Base-by-base conservation (phyloP, 2,113 vertebrate species). In the Xenus cinereus region DNA sequence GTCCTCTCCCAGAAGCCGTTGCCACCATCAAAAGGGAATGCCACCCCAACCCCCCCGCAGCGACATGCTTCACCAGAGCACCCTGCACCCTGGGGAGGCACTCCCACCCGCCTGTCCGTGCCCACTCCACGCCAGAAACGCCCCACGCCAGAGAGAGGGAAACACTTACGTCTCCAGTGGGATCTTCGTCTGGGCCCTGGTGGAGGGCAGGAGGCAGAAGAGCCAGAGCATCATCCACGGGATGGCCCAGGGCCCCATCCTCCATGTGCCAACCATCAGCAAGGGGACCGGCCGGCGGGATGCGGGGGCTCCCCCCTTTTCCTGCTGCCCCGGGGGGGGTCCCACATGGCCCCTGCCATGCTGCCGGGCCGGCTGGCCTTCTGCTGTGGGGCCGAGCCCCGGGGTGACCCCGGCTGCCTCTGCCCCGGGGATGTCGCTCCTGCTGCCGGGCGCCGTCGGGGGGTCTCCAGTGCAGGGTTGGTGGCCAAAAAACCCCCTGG, bases 161-260 rank as follows among this genome's bases (percentile, higher is more conserved):
- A 75, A 78, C 86, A 98, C 99, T 99, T 97, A 99, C 99, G 97
- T 99, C 96, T 99, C 99, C 90, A 98, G 98, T 13, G 99, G 97
- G 96, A 99, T 98, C 98, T 96, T 98, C 81, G 97, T 98, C 98
- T 99, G 99, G 24, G 98, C 98, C 57, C 94, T 68, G 2, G 97
- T 82, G 8, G 95, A 84, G 66, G 97, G 90, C 96, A 97, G 96
- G 62, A 98, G 72, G 46, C 96, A 84, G 64, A 94, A 87, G 35
- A 98, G 97, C 6, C 88, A 90, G 88, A 98, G 95, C 91, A 98
- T 97, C 95, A 98, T 98, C 98, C 98, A 98, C 54, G 93, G 85
- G 62, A 96, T 63, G 85, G 98, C 94, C 86, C 98, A 54, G 95
- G 87, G 79, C 46, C 24, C 39, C 87, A 96, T 96, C 86, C 96